These are phyloP conservation scores for Nipponia nippon DNA, from an alignment of 2,113 vertebrate species.

Conservation along the genomic window DNA sequence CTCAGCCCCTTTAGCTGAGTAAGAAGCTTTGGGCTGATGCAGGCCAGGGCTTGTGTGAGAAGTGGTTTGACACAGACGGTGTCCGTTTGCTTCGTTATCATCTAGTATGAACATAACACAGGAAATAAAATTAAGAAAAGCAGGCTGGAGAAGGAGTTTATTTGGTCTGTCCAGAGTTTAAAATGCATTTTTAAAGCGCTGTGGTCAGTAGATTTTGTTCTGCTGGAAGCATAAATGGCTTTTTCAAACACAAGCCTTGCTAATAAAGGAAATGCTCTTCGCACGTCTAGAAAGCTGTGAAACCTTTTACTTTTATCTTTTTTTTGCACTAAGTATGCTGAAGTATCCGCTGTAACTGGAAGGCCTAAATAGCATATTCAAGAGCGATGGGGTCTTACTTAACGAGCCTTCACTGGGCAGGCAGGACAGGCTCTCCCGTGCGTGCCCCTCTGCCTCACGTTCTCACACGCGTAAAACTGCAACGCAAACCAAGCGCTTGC, in stretches of 20 bases:
- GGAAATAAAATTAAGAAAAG: not conserved
- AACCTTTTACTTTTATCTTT: not conserved
- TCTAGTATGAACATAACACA: not conserved
- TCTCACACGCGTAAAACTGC: too few species aligned
- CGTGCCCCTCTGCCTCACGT: fast-evolving
- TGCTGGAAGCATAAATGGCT: not conserved
- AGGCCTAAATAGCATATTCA: not conserved
- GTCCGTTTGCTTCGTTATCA: not conserved
- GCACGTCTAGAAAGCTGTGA: not conserved
- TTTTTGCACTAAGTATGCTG: not conserved
- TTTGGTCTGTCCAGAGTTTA: not conserved
- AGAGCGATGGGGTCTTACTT: not conserved
- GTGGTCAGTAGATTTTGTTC: not conserved
- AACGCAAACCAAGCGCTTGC: too few species aligned
- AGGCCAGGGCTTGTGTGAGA: not conserved
- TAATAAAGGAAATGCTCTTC: not conserved
- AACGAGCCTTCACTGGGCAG: not conserved
- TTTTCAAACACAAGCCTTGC: not conserved
- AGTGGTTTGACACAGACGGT: not conserved
- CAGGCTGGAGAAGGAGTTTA: not conserved
- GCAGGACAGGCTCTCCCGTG: not conserved
- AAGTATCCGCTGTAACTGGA: not conserved
- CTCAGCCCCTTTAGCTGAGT: not conserved
- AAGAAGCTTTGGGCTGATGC: not conserved
- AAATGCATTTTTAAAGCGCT: not conserved